Evolutionary conservation across 1,140 invertebrate species (phyloP).

Genomic region (Helicoverpa zea): DNA sequence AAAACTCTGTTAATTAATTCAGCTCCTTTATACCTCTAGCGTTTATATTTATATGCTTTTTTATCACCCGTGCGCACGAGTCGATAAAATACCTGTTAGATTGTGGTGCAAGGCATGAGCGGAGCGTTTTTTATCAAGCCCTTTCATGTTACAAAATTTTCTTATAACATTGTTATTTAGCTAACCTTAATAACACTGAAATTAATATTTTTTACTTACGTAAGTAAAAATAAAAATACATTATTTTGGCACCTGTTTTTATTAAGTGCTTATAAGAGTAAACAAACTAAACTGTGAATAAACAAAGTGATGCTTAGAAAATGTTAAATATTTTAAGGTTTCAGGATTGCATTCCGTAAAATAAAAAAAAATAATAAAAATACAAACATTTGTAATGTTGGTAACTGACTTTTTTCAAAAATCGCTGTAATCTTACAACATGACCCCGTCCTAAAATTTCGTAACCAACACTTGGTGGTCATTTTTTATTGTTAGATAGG

Average conservation of each 20-base stretch:
- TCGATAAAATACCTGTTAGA: constrained; percentile 74
- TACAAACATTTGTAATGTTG: no score
- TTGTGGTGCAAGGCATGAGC: constrained; percentile 54
- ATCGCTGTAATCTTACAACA: constrained; percentile 51
- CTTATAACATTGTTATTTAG: no score
- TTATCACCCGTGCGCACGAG: constrained; percentile 78
- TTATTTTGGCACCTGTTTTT: background rate
- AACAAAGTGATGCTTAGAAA: no score
- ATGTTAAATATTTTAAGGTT: background rate
- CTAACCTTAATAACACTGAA: no score
- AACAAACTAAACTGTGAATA: no score
- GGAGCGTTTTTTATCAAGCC: background rate
- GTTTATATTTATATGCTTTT: constrained; percentile 78
- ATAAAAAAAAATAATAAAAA: no score
- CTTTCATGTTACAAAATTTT: no score
- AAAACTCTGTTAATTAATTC: constrained; percentile 84
- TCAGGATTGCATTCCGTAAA: no score
- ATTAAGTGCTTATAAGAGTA: background rate
- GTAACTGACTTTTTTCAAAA: background rate
- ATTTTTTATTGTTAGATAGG: constrained; percentile 63
- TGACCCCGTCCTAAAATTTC: constrained; percentile 58
- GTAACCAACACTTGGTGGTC: constrained; percentile 67
- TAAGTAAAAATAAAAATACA: no score
- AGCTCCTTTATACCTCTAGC: constrained; percentile 76
- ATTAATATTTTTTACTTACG: no score